Evolutionary conservation across 1,140 invertebrate species (phyloP).

Genomic region (Dendrolimus kikuchii): DNA sequence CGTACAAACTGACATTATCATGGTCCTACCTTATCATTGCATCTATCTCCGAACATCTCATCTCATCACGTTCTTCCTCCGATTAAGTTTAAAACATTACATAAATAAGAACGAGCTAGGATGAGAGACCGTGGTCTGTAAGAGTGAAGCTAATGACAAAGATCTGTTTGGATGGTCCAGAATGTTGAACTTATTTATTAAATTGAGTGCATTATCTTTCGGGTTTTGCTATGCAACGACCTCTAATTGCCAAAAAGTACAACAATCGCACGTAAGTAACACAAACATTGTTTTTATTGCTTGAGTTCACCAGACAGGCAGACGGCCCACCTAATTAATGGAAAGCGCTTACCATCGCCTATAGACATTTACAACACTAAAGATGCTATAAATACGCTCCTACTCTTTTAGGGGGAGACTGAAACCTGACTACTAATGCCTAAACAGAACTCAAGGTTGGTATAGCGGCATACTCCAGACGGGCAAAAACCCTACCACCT

Average conservation of each 20-base stretch:
- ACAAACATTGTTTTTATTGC: slow-evolving; percentile 4
- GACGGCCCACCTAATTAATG: too few relatives aligned
- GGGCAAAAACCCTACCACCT: too few relatives aligned
- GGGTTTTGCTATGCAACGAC: slow-evolving; percentile 29
- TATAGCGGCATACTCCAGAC: too few relatives aligned
- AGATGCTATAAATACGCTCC: too few relatives aligned
- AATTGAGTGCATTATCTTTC: slow-evolving; percentile 24
- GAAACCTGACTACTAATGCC: too few relatives aligned
- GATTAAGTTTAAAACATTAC: slow-evolving; percentile 12
- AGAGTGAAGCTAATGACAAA: neutral
- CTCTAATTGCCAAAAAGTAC: slow-evolving; percentile 30
- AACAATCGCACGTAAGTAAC: slow-evolving; percentile 46
- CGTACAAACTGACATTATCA: slow-evolving; percentile 6
- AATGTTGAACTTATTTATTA: slow-evolving; percentile 27
- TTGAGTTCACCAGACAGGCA: too few relatives aligned
- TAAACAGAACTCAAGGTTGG: too few relatives aligned
- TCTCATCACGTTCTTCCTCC: slow-evolving; percentile 14
- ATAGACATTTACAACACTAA: too few relatives aligned
- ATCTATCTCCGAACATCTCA: slow-evolving; percentile 2
- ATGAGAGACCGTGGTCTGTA: neutral
- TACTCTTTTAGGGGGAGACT: too few relatives aligned
- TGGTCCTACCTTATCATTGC: neutral
- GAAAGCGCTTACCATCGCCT: too few relatives aligned
- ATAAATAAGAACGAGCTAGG: slow-evolving; percentile 24
- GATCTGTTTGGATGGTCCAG: slow-evolving; percentile 6